Percentiles rank a stretch among this genome's conserved stretches.
Evolutionary conservation across 2,888 invertebrate genomes (phyloP).

Genomic region (Agriotes lineatus): DNA sequence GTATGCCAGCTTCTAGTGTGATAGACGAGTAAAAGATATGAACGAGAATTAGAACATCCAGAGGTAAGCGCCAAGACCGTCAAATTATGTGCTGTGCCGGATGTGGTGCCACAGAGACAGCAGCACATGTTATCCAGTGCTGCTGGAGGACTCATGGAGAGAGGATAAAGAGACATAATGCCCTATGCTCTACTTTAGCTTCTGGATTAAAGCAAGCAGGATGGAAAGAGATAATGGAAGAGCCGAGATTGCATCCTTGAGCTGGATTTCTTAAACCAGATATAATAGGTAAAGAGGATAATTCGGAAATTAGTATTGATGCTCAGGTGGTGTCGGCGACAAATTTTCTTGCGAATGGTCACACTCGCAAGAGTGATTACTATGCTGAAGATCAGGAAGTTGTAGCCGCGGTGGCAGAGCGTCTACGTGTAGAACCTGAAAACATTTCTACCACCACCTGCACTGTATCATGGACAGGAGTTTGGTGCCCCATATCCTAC

Average conservation of each 20-base stretch:
- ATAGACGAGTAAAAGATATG: too few species aligned
- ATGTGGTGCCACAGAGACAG: constrained; percentile 55
- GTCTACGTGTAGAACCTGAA: too few species aligned
- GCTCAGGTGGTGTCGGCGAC: not conserved
- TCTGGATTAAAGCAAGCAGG: not conserved
- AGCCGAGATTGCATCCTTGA: not conserved
- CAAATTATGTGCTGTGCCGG: constrained; percentile 52
- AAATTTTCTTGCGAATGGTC: not conserved
- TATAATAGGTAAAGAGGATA: not conserved
- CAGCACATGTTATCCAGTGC: constrained; percentile 57
- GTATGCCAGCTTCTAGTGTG: too few species aligned
- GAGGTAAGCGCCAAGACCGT: not conserved
- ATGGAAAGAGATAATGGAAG: not conserved
- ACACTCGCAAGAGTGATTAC: too few species aligned
- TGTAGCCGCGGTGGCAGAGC: too few species aligned
- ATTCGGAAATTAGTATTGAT: not conserved
- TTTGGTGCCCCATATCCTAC: too few species aligned
- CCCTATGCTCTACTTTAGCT: constrained; percentile 47
- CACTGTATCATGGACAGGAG: too few species aligned
- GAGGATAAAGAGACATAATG: constrained; percentile 57
- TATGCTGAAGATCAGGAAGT: too few species aligned
- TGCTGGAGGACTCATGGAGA: constrained; percentile 60
- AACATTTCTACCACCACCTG: too few species aligned
- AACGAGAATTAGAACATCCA: too few species aligned
- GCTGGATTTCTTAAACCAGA: too few species aligned